phyloP scores from a whole-genome alignment of 1,140 invertebrate genomes.

The Aphidius gifuensis region DNA sequence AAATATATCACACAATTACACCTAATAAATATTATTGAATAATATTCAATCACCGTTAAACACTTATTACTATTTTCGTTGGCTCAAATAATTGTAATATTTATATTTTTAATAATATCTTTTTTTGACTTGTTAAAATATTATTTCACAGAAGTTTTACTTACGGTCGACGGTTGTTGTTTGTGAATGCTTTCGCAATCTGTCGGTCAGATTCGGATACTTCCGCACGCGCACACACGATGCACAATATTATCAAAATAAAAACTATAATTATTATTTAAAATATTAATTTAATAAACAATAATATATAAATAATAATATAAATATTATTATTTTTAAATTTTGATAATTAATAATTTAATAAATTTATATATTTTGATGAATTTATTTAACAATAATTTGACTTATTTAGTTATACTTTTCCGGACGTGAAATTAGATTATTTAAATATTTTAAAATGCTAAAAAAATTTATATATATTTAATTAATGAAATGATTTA shows the following conservation, averaged over 20 bases:
- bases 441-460: too few relatives aligned
- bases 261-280: slow-evolving; percentile 20
- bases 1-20: too few relatives aligned
- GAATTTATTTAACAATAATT: slow-evolving; percentile 17
- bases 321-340: too few relatives aligned
- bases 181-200: slow-evolving; percentile 50
- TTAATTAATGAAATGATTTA: too few relatives aligned
- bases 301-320: background rate
- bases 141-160: slow-evolving; percentile 36
- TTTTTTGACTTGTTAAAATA: slow-evolving; percentile 25
- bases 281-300: slow-evolving; percentile 26
- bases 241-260: slow-evolving; percentile 31
- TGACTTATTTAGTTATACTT: slow-evolving; percentile 31
- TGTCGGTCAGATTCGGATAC: slow-evolving; percentile 35
- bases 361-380: too few relatives aligned
- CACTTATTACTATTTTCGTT: slow-evolving; percentile 5
- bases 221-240: slow-evolving; percentile 34
- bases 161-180: slow-evolving; percentile 55
- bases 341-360: too few relatives aligned
- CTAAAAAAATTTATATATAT: too few relatives aligned
- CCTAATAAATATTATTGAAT: too few relatives aligned
- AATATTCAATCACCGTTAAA: slow-evolving; percentile 18
- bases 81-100: slow-evolving; percentile 21
- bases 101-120: slow-evolving; percentile 28
- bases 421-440: slow-evolving; percentile 32